Evolutionary conservation across 2,888 invertebrate genomes (phyloP), one percentile per base, ranked within the genome.

Genomic region (Monopis laevigella): DNA sequence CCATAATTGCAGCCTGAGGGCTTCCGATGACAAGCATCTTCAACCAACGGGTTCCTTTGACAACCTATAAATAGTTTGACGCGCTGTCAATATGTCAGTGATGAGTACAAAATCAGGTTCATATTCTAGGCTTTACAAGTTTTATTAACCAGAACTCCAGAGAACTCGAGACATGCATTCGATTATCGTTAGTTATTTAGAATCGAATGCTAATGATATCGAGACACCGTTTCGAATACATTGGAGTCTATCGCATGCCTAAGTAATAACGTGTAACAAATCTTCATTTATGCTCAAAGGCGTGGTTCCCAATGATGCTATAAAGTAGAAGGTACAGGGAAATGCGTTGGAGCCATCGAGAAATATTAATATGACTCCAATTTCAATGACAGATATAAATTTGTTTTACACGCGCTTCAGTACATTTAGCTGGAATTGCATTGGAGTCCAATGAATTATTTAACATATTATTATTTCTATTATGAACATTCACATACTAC

Each of bases 41-140:
- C 14, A 14, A 32, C 32, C 17, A 32, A 32, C 32, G 17, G 32
- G 35, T 14, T 41, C 14, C n/a, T 14, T 24, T 14, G 42, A 29
- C 42, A 29, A 29, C 28, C 11, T 13, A 39, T 34, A 43, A 26
- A 40, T 43, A 35, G 27, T 21, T 21, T 21, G 36, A 36, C 21
- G 21, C 11, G 12, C 36, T 36, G 36, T 63, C 68, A 61, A 73
- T 75, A 72, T 71, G 71, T 75, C 72, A 72, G 68, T 71, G 69
- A n/a, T n/a, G n/a, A n/a, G n/a, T n/a, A n/a, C n/a, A n/a, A n/a
- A n/a, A n/a, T n/a, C n/a, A n/a, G n/a, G n/a, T n/a, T n/a, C n/a
- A n/a, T n/a, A n/a, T n/a, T n/a, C n/a, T n/a, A n/a, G n/a, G n/a
- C n/a, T n/a, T n/a, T n/a, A n/a, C n/a, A 36, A 21, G 21, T 36